These are phyloP conservation scores for Odontamblyopus lacepedii DNA, from an alignment of 2,797 vertebrate species.

Conservation along the genomic window DNA sequence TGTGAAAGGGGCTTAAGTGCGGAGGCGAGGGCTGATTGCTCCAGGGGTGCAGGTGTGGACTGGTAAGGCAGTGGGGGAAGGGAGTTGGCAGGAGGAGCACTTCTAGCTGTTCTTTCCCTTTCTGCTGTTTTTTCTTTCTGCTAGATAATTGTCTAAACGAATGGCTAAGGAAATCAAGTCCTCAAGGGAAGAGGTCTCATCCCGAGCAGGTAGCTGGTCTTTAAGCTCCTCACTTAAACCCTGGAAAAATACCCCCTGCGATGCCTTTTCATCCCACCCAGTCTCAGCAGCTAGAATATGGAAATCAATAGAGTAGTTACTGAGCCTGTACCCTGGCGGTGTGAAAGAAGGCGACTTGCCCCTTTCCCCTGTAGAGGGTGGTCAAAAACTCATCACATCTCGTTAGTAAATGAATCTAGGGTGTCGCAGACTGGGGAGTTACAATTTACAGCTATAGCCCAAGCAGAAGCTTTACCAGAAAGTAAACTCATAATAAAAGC, in stretches of 20 bases:
- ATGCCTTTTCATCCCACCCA: background rate
- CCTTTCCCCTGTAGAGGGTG: background rate
- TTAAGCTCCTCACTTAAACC: background rate
- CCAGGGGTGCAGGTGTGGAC: background rate
- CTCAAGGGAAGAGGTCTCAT: background rate
- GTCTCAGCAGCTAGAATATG: no score
- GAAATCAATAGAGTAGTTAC: no score
- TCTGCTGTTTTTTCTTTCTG: background rate
- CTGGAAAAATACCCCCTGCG: background rate
- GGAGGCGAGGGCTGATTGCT: background rate
- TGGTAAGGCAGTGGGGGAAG: background rate
- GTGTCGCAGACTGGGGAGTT: background rate
- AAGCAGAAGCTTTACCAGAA: background rate
- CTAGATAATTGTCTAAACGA: background rate
- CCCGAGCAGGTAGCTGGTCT: background rate
- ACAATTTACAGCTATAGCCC: background rate
- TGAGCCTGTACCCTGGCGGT: no score
- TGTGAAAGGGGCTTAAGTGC: background rate
- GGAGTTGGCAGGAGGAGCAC: background rate
- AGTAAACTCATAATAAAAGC: no score
- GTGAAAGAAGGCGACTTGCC: background rate
- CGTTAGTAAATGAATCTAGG: background rate
- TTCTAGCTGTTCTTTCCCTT: background rate
- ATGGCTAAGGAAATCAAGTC: background rate
- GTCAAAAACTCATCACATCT: background rate